phyloP scores from a whole-genome alignment of 37 sponge, comb jelly and placozoan genomes.

The Theonella swinhoei region DNA sequence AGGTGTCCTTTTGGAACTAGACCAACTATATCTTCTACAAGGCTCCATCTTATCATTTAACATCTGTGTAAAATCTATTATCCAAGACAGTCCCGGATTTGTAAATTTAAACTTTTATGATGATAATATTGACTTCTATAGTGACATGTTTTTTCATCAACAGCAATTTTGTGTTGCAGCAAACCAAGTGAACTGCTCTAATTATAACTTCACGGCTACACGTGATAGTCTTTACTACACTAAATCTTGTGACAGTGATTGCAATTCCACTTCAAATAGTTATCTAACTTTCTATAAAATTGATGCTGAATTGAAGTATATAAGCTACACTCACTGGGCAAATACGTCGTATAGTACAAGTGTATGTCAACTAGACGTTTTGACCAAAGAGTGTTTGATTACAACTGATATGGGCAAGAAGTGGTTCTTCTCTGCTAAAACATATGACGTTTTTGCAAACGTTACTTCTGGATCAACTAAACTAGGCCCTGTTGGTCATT shows the following conservation, averaged over 20 bases:
- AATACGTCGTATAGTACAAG: too few species aligned
- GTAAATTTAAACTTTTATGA: neutral
- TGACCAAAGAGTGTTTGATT: too few species aligned
- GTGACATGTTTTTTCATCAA: neutral
- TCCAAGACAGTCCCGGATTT: neutral
- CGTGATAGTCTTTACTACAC: neutral
- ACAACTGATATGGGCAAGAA: too few species aligned
- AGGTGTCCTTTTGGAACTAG: neutral
- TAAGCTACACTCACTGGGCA: too few species aligned
- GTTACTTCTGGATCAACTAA: too few species aligned
- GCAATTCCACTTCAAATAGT: too few species aligned
- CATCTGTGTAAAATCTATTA: neutral
- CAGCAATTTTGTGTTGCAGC: neutral
- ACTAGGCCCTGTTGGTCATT: too few species aligned
- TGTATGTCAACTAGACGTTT: too few species aligned
- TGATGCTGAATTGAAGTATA: neutral
- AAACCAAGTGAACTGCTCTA: neutral
- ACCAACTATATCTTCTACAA: neutral
- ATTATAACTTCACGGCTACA: neutral
- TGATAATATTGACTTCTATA: neutral
- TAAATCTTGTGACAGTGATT: neutral
- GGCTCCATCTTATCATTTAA: neutral
- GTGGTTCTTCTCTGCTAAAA: neutral
- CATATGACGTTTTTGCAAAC: neutral
- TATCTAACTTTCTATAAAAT: too few species aligned